Conservation (phyloP, 2,888 invertebrate genomes). For the Nipponacmea schrenckii region DNA sequence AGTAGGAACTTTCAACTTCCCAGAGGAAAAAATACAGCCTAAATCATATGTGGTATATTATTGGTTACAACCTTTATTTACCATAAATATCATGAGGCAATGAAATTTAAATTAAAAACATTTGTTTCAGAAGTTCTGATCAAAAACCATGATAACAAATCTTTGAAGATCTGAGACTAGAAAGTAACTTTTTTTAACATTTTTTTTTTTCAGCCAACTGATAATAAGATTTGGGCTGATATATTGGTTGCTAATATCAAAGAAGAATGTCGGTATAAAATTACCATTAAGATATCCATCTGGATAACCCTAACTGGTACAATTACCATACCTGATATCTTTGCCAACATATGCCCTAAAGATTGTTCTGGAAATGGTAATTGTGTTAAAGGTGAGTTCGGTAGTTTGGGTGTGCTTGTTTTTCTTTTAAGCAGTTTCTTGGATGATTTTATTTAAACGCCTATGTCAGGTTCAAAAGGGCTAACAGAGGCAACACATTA, state of each 20-base stretch:
- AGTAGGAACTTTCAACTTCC: too few relatives aligned
- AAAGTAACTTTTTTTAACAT: too few relatives aligned
- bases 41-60: too few relatives aligned
- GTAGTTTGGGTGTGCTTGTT: neutral
- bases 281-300: conserved; percentile 29
- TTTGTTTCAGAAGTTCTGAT: too few relatives aligned
- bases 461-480: neutral
- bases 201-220: conserved; percentile 38
- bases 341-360: conserved; percentile 35
- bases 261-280: conserved; percentile 33
- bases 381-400: conserved; percentile 36
- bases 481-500: too few relatives aligned
- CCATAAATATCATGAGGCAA: too few relatives aligned
- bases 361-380: conserved; percentile 42
- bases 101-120: too few relatives aligned
- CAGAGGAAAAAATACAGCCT: too few relatives aligned
- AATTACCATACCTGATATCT: conserved; percentile 21
- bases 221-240: conserved; percentile 35
- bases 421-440: neutral
- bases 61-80: too few relatives aligned
- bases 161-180: too few relatives aligned
- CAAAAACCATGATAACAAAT: too few relatives aligned
- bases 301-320: conserved; percentile 24
- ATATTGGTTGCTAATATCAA: conserved; percentile 37
- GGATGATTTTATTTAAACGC: neutral